Conservation (phyloP, 2,797 vertebrate species). For the Orientallactaga sibirica region DNA sequence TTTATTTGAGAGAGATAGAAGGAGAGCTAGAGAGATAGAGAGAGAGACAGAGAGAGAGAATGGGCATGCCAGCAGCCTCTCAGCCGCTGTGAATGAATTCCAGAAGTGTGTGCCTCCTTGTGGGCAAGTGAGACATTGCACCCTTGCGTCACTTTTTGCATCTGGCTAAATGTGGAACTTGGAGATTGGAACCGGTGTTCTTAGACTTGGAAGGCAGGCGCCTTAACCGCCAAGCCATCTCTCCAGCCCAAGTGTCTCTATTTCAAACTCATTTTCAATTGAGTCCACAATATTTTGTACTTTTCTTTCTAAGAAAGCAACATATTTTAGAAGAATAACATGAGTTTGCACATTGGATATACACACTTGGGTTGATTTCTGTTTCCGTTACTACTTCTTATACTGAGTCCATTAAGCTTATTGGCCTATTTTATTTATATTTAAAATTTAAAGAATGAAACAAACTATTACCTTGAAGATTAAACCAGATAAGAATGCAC, state of each 20-base stretch:
- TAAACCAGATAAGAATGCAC: not conserved
- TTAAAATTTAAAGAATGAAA: not conserved
- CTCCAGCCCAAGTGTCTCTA: not conserved
- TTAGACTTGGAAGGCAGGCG: no score
- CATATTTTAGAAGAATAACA: not conserved
- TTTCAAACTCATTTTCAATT: constrained; percentile 28
- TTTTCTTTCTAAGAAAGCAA: not conserved
- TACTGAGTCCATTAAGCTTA: not conserved
- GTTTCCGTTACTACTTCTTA: not conserved
- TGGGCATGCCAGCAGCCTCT: no score
- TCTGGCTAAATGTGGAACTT: no score
- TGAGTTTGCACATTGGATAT: not conserved
- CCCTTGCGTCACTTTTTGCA: no score
- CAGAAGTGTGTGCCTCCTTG: no score
- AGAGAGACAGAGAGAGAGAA: no score
- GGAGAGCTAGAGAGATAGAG: no score
- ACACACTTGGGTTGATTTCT: not conserved
- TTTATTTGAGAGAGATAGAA: no score
- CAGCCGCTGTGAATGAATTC: no score
- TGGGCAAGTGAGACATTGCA: no score
- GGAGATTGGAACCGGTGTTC: no score
- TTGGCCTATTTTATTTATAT: not conserved
- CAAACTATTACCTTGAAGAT: not conserved
- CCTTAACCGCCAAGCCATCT: no score
- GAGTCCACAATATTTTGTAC: not conserved